Base-by-base conservation (phyloP, 2,888 invertebrate genomes). In the Ligdia adustata region DNA sequence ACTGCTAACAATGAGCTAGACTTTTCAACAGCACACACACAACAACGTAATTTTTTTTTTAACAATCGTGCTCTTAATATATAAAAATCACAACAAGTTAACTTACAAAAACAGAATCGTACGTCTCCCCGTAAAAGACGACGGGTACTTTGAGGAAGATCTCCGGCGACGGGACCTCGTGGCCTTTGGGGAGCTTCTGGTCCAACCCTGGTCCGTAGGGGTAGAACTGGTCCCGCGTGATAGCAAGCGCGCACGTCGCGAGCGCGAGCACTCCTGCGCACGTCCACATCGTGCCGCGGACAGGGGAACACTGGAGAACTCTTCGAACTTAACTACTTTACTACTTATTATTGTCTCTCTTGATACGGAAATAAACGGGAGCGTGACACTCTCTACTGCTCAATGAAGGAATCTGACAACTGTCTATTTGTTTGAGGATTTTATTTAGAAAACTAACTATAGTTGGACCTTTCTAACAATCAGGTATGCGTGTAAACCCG, bases 71-170 rank as follows among this genome's bases (percentile, higher is more conserved):
- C n/a, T n/a, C n/a, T n/a, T n/a, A n/a, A n/a, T n/a, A n/a, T n/a
- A n/a, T 24, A 7, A 3, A 15, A 15, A 2, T 4, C 7, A 6
- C 6, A 20, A 44, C 26, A 47, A 14, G 5, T 5, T 3, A 68
- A 97, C 97, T 97, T 88, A 98, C 98, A 82, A 92, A 97, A 67
- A 98, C 90, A 20, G 92, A 91, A 43, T 93, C 92, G 79, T 95
- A 97, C 53, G 87, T 85, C 59, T 93, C 93, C 60, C 95, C 95
- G 77, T 94, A 98, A 86, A 97, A 97, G 35, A 92, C 90, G 42
- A 98, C 92, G 1, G 97, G 96, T 22, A 94, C 93, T 66, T 90
- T 91, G 1, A 97, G 90, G 2, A 74, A 70, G 3, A 94, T 82
- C 73, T 95, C 94, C 0, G 91, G 90, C 6, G 94, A 92, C n/a